Evolutionary conservation across 2,888 invertebrate genomes (phyloP), one percentile per base, ranked within the genome.

Genomic region (Campoplex capitator): DNA sequence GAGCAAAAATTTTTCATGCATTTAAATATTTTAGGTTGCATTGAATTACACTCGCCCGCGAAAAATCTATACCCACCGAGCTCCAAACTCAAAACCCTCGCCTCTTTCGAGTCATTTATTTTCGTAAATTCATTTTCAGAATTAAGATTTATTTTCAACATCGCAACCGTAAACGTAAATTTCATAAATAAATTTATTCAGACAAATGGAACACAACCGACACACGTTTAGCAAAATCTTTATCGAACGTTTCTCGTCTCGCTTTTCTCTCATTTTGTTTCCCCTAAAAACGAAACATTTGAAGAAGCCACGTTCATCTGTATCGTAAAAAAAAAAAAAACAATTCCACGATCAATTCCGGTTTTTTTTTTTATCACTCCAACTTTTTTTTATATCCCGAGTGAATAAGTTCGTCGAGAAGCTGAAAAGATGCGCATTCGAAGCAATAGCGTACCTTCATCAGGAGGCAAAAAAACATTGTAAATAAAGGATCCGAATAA

Each of bases 21-120:
- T 82, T 75, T 56, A n/a, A 82, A 81, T 81, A 74, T 74, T 81
- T 54, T 32, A 62, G 58, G 32, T 56, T 78, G 54, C 68, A 68
- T 78, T 54, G 54, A 78, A 78, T 23, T 68, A 68, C 77, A 68
- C 77, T 38, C 38, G 42, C 56, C 9, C 54, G n/a, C 38, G 28
- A n/a, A 42, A 70, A 58, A 71, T 67, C 54, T 67, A 51, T 67
- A 78, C 7, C 0, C 7, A 23, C 7, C 45, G 6, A 11, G 13
- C 13, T 62, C 16, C 4, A 32, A 32, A 32, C 28, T 32, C 7
- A 18, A 51, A 51, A 51, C 51, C 4, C 6, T 1, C 18, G 51
- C 0, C 4, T 51, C 51, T n/a, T 48, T 3, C 3, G 48, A 48
- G 51, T 18, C 51, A n/a, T 62, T 62, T 32, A 62, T 62, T 62